Percentiles rank a stretch among this genome's conserved stretches.
Conservation (phyloP, 2,888 invertebrate genomes). For the Monochamus alternatus region DNA sequence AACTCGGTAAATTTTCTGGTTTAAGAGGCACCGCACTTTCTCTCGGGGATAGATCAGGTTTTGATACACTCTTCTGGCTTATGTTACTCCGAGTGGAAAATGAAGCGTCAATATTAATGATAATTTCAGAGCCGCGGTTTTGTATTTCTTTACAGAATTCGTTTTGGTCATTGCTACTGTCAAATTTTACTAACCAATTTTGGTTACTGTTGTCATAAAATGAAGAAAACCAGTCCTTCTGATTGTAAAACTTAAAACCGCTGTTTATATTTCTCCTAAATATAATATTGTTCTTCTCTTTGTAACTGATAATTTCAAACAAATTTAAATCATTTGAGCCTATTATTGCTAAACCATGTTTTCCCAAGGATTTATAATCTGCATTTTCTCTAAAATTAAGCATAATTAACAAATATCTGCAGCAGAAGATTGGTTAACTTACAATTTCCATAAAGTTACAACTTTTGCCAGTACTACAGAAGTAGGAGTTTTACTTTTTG, state of each 20-base stretch:
- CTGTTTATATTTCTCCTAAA: constrained; percentile 58
- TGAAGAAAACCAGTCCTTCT: constrained; percentile 61
- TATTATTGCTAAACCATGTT: constrained; percentile 71
- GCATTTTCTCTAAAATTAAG: constrained; percentile 61
- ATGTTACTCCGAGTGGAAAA: constrained; percentile 21
- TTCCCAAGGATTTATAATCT: constrained; percentile 65
- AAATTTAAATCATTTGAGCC: constrained; percentile 56
- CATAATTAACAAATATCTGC: neutral
- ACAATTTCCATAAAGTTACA: constrained; percentile 62
- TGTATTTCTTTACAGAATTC: constrained; percentile 56
- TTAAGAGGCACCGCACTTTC: constrained; percentile 11
- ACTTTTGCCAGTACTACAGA: constrained; percentile 60
- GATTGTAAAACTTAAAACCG: constrained; percentile 56
- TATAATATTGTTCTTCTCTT: constrained; percentile 65
- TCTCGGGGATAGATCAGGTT: constrained; percentile 8
- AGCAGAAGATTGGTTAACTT: constrained; percentile 38
- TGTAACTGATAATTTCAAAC: constrained; percentile 67
- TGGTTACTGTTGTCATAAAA: constrained; percentile 63
- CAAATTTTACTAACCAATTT: constrained; percentile 65
- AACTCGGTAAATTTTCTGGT: constrained; percentile 43
- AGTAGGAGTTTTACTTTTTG: constrained; percentile 50
- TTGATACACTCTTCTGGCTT: neutral
- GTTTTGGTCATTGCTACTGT: constrained; percentile 55
- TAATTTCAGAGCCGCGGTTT: constrained; percentile 51
- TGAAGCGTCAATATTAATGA: constrained; percentile 31